phyloP scores from a whole-genome alignment of 2,888 invertebrate species.

The Brenthis hecate region DNA sequence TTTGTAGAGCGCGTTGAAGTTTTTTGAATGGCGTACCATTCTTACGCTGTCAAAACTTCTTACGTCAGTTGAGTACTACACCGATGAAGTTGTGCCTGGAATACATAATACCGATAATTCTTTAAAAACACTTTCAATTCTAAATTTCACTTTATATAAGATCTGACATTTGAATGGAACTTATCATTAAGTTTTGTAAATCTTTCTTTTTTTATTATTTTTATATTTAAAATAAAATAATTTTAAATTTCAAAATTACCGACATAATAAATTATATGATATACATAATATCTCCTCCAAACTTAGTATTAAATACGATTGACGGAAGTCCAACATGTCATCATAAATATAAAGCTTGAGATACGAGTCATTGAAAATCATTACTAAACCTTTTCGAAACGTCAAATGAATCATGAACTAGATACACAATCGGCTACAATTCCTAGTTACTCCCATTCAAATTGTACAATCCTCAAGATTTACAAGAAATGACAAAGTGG shows the following conservation, averaged over 20 bases:
- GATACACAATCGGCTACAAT: conserved; percentile 39
- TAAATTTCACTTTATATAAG: conserved; percentile 11
- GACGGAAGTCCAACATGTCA: conserved; percentile 22
- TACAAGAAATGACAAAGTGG: conserved; percentile 33
- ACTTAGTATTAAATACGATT: neutral
- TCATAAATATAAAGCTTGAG: conserved; percentile 26
- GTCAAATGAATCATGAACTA: conserved; percentile 40
- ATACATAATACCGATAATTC: neutral
- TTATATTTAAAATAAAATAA: neutral
- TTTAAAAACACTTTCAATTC: conserved; percentile 14
- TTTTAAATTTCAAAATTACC: neutral
- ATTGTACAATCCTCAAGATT: conserved; percentile 32
- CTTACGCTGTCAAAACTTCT: conserved; percentile 20
- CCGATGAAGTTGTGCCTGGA: conserved; percentile 3
- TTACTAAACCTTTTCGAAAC: conserved; percentile 33
- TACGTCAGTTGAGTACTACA: conserved; percentile 9
- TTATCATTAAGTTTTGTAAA: conserved; percentile 4
- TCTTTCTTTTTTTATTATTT: neutral
- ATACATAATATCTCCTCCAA: neutral
- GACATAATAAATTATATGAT: neutral
- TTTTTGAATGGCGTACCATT: conserved; percentile 2
- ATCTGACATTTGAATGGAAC: conserved; percentile 5
- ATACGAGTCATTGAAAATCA: conserved; percentile 30
- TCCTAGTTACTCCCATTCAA: conserved; percentile 36
- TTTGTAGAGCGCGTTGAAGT: conserved; percentile 18